Evolutionary conservation across 2,797 vertebrate genomes (phyloP).

Genomic region (Miichthys miiuy): DNA sequence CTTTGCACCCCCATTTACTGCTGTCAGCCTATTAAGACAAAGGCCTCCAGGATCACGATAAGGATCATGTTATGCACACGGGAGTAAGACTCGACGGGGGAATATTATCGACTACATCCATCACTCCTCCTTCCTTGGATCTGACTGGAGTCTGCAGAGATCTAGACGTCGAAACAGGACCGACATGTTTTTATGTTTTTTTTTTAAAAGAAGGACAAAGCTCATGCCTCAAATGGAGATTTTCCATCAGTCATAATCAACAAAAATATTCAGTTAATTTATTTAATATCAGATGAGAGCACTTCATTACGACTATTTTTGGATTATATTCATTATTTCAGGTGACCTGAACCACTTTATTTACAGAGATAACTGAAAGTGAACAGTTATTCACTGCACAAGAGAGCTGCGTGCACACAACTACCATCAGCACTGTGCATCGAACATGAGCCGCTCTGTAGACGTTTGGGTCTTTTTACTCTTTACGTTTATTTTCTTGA

Average conservation of each 20-base stretch:
- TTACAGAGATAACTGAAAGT: not conserved
- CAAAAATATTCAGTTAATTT: not conserved
- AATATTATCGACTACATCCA: constrained; percentile 38
- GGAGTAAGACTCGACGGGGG: constrained; percentile 30
- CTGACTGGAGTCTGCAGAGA: constrained; percentile 4
- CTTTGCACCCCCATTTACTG: constrained; percentile 76
- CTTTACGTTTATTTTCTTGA: not conserved
- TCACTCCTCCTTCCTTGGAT: constrained; percentile 27
- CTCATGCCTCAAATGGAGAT: not conserved
- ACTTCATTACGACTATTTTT: not conserved
- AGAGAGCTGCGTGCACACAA: not conserved
- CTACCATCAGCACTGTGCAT: not conserved
- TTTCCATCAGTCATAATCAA: too few relatives aligned
- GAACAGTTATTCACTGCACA: not conserved
- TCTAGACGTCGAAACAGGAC: not conserved
- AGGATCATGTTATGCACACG: constrained; percentile 67
- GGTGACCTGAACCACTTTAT: not conserved
- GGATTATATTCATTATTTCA: too few relatives aligned
- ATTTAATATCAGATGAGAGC: not conserved
- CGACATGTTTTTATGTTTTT: not conserved
- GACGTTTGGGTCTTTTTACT: not conserved
- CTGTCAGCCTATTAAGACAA: constrained; percentile 72
- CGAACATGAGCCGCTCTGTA: not conserved
- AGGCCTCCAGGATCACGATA: constrained; percentile 61
- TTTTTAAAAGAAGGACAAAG: too few relatives aligned